These are phyloP conservation scores for Brachypteracias leptosomus DNA, from an alignment of 2,113 vertebrate genomes.

Conservation along the genomic window DNA sequence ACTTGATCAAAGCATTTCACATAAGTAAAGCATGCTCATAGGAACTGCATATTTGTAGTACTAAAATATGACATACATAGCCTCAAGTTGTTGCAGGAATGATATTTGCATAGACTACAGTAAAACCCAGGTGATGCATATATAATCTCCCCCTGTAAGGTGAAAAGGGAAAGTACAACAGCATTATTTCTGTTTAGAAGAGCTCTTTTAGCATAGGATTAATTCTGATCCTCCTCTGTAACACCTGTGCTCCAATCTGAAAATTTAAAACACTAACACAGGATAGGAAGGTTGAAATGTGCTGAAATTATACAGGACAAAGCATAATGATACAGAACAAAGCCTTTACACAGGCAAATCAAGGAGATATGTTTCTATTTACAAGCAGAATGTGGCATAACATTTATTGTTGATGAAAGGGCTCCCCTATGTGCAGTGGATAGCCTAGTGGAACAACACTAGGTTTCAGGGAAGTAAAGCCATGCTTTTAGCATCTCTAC, in stretches of 20 bases:
- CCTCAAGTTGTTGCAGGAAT: neutral
- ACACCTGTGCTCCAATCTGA: constrained; percentile 4
- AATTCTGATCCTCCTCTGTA: constrained; percentile 1
- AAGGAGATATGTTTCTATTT: constrained; percentile 23
- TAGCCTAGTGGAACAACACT: neutral
- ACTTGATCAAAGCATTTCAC: constrained; percentile 3
- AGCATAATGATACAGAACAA: constrained; percentile 31
- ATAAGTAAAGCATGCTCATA: neutral
- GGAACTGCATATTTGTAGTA: neutral
- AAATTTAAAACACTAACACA: constrained; percentile 21
- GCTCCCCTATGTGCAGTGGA: neutral
- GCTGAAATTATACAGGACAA: constrained; percentile 32
- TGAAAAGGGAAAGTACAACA: constrained; percentile 21
- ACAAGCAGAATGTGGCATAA: neutral
- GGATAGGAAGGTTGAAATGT: neutral
- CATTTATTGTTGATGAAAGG: neutral
- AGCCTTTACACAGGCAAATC: constrained; percentile 37
- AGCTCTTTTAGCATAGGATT: constrained; percentile 34
- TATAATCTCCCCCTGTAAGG: neutral
- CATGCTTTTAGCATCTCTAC: neutral
- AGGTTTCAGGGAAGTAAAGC: constrained; percentile 11
- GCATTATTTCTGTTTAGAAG: constrained; percentile 55
- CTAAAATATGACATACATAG: neutral
- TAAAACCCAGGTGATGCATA: neutral
- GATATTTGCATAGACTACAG: constrained; percentile 5